Percentiles rank a stretch among this genome's conserved stretches.
Conservation (phyloP, 2,797 vertebrate genomes). For the Sebastes dallii region DNA sequence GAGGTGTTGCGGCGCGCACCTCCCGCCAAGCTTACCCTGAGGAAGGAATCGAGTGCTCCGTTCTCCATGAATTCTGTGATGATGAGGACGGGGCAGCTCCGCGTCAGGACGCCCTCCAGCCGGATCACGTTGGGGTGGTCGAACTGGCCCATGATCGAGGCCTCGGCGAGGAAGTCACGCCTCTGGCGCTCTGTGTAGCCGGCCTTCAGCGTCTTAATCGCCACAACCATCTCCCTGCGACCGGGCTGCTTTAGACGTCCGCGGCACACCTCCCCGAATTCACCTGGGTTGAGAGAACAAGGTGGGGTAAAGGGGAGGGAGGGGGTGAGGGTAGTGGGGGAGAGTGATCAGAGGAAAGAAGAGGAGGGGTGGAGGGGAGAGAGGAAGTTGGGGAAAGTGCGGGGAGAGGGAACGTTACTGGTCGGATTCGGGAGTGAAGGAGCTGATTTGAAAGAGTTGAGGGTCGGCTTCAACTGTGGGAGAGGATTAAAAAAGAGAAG, state of each 20-base stretch:
- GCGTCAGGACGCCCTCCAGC: slow-evolving; percentile 96
- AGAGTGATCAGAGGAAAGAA: slow-evolving; percentile 49
- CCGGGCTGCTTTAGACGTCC: slow-evolving; percentile 95
- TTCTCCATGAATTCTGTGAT: slow-evolving; percentile 99
- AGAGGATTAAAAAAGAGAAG: slow-evolving; percentile 26
- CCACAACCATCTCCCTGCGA: slow-evolving; percentile 93
- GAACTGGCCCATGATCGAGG: slow-evolving; percentile 99
- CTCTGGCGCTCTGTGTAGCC: slow-evolving; percentile 97
- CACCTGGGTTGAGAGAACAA: slow-evolving; percentile 81
- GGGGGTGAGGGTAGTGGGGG: slow-evolving; percentile 38
- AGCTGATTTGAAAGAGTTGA: slow-evolving; percentile 45
- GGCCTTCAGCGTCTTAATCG: slow-evolving; percentile 97
- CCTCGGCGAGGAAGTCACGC: slow-evolving; percentile 95
- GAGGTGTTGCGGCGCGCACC: slow-evolving; percentile 9
- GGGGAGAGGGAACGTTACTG: slow-evolving; percentile 68
- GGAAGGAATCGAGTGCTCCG: slow-evolving; percentile 96
- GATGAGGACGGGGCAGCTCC: slow-evolving; percentile 98
- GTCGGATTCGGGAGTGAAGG: slow-evolving; percentile 58
- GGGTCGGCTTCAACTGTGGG: slow-evolving; percentile 43
- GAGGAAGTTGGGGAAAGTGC: slow-evolving; percentile 40
- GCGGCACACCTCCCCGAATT: slow-evolving; percentile 97
- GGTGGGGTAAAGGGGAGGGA: neutral
- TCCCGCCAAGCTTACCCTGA: slow-evolving; percentile 86
- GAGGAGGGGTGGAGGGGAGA: slow-evolving; percentile 30
- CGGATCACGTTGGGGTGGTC: slow-evolving; percentile 99